phyloP scores from a whole-genome alignment of 2,113 vertebrate genomes.

The Epinephelus cyanopodus region DNA sequence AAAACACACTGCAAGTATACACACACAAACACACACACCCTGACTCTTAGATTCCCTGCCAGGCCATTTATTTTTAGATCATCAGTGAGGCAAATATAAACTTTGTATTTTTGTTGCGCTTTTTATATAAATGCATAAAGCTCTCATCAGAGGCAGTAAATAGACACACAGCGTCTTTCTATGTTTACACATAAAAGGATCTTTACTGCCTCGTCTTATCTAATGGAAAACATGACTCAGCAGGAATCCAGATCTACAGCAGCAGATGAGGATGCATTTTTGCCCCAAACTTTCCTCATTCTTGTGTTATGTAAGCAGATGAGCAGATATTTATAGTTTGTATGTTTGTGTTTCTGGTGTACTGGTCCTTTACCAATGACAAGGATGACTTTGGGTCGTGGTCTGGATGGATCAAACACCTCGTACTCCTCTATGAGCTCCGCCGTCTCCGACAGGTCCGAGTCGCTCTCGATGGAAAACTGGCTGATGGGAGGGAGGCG shows the following conservation, averaged over 20 bases:
- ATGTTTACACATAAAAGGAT: conserved; percentile 14
- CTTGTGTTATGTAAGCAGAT: background rate
- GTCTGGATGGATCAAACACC: conserved; percentile 94
- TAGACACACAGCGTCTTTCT: background rate
- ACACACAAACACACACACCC: background rate
- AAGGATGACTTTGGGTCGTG: conserved; percentile 95
- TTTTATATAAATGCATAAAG: conserved; percentile 16
- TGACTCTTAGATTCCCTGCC: conserved; percentile 4
- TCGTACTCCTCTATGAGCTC: conserved; percentile 98
- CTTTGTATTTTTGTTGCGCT: conserved; percentile 4
- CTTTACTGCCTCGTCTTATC: background rate
- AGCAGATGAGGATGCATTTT: background rate
- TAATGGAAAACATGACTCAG: conserved; percentile 25
- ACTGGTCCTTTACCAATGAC: conserved; percentile 89
- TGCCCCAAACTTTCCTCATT: background rate
- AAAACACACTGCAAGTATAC: conserved; percentile 14
- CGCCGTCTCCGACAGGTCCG: conserved; percentile 96
- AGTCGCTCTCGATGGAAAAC: conserved; percentile 99
- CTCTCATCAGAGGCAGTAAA: background rate
- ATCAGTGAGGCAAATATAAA: conserved; percentile 16
- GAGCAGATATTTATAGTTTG: background rate
- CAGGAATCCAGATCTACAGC: background rate
- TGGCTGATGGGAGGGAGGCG: conserved; percentile 98
- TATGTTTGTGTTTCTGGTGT: background rate
- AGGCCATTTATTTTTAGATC: conserved; percentile 50